Evolutionary conservation across 1,140 invertebrate genomes (phyloP).

Genomic region (Macrobrachium rosenbergii): DNA sequence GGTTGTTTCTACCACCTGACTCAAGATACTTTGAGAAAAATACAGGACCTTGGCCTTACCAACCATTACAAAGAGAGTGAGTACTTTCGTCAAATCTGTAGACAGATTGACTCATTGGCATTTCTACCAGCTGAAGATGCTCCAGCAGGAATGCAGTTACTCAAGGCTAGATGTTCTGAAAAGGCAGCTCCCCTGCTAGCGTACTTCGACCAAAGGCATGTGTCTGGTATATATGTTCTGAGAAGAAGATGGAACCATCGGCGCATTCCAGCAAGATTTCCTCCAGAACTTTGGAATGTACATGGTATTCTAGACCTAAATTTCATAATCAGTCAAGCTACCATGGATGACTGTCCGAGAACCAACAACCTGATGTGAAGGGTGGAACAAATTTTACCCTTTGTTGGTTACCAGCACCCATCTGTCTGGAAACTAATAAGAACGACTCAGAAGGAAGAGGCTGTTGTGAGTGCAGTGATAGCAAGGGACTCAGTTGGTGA

Average conservation of each 20-base stretch:
- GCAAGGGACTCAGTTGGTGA: not conserved
- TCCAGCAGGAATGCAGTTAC: not conserved
- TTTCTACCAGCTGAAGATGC: constrained; percentile 39
- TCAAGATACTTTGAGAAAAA: constrained; percentile 18
- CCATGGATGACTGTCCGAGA: constrained; percentile 12
- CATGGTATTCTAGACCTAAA: no score
- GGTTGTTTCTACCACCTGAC: constrained; percentile 26
- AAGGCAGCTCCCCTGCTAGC: constrained; percentile 28
- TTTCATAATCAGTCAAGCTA: no score
- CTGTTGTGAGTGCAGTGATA: constrained; percentile 16
- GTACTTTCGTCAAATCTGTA: not conserved
- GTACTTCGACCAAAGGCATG: constrained; percentile 33
- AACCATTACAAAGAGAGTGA: not conserved
- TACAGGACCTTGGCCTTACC: constrained; percentile 5
- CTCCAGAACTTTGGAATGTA: constrained; percentile 25
- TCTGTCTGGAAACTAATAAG: constrained; percentile 17
- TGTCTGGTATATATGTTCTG: constrained; percentile 31
- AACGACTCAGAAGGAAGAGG: not conserved
- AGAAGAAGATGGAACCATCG: constrained; percentile 25
- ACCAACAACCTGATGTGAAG: constrained; percentile 31
- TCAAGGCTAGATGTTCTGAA: constrained; percentile 17
- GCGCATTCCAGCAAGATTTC: constrained; percentile 9
- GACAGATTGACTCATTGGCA: constrained; percentile 26
- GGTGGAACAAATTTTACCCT: not conserved
- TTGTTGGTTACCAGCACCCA: no score